Conservation (phyloP, 1,140 invertebrate genomes). For the Calosoma granatense region DNA sequence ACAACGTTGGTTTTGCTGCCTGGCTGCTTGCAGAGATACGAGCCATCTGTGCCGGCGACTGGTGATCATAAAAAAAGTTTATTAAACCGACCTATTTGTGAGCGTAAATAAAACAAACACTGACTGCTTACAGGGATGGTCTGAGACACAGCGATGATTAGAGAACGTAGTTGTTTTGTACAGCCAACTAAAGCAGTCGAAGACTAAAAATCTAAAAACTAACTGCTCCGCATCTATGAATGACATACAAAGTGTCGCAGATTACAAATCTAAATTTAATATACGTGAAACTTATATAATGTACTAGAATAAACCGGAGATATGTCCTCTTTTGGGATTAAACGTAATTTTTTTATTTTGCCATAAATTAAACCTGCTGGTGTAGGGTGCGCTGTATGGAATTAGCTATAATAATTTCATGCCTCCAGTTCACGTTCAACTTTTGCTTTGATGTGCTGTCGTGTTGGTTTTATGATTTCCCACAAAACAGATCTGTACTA, state of each 20-base stretch:
- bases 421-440: neutral
- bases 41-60: neutral
- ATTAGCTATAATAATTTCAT: slow-evolving; percentile 7
- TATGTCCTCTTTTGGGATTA: no score
- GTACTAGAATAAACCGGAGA: no score
- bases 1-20: no score
- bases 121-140: neutral
- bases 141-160: no score
- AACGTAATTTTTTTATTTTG: slow-evolving; percentile 1
- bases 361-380: neutral
- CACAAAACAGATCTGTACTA: neutral
- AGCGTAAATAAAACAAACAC: neutral
- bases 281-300: no score
- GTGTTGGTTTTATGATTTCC: neutral
- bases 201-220: no score
- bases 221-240: no score
- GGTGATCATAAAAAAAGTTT: neutral
- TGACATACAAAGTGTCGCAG: no score
- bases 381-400: neutral
- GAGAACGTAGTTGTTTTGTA: no score
- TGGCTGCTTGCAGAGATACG: neutral
- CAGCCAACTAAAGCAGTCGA: no score
- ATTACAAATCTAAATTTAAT: no score
- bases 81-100: neutral
- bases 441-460: neutral